Conservation (phyloP, 23 tunicate genomes). For the Ciona savignyi region DNA sequence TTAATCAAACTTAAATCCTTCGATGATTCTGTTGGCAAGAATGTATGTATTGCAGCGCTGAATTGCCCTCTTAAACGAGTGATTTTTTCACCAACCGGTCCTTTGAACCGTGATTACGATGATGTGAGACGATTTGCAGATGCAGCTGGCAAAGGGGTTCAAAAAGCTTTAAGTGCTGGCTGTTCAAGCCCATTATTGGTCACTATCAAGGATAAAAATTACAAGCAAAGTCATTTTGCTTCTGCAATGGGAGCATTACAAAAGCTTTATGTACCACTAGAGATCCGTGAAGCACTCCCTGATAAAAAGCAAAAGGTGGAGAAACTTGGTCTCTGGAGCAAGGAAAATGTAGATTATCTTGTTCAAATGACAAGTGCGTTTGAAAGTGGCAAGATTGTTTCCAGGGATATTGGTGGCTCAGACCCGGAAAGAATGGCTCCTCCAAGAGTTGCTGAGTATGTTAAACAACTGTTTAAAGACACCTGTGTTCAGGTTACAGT, state of each 20-base stretch:
- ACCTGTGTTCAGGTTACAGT: conserved; percentile 20
- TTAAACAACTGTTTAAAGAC: neutral
- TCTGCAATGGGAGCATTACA: conserved; percentile 78
- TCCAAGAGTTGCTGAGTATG: neutral
- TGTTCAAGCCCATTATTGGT: conserved; percentile 56
- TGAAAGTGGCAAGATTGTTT: conserved; percentile 4
- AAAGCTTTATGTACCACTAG: conserved; percentile 71
- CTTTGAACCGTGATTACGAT: conserved; percentile 87
- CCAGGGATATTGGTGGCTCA: neutral
- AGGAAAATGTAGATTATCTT: neutral
- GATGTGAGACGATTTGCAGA: conserved; percentile 87
- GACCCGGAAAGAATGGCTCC: neutral
- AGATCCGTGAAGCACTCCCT: conserved; percentile 71
- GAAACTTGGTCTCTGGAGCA: neutral
- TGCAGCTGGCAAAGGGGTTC: conserved; percentile 68
- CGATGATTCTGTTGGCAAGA: conserved; percentile 47
- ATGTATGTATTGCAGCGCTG: conserved; percentile 23
- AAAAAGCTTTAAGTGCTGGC: conserved; percentile 75
- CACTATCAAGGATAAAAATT: conserved; percentile 40
- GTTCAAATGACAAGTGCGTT: neutral
- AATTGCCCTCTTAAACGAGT: conserved; percentile 38
- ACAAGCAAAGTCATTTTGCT: conserved; percentile 16
- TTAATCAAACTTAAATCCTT: conserved; percentile 23
- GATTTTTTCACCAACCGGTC: conserved; percentile 87
- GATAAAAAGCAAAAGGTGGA: conserved; percentile 41